Conservation (phyloP, 2,113 vertebrate genomes). For the Tragelaphus buxtoni region DNA sequence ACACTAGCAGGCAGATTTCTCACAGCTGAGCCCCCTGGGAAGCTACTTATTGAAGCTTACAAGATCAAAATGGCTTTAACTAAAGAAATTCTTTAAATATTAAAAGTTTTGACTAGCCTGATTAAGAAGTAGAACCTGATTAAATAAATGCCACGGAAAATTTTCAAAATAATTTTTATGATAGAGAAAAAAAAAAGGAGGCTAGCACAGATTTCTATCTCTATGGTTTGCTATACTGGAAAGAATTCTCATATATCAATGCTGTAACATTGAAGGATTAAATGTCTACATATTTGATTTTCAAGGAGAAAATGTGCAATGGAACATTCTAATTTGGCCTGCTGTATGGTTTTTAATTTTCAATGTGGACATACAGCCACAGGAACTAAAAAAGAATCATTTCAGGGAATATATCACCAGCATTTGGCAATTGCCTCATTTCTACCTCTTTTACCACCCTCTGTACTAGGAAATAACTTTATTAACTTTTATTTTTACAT, state of each 20-base stretch:
- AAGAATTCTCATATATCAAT: not conserved
- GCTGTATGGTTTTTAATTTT: not conserved
- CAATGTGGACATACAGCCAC: not conserved
- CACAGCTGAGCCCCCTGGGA: not conserved
- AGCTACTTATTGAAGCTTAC: not conserved
- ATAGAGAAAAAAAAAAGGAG: not conserved
- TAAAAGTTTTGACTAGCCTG: not conserved
- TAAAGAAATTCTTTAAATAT: not conserved
- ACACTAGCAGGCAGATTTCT: not conserved
- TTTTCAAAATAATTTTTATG: not conserved
- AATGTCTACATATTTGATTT: not conserved
- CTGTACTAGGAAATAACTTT: not conserved
- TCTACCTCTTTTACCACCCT: not conserved
- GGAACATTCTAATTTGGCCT: not conserved
- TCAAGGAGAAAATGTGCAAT: not conserved
- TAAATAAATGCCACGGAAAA: not conserved
- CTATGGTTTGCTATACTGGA: not conserved
- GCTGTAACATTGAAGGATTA: not conserved
- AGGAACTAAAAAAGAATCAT: not conserved
- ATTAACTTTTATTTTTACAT: not conserved
- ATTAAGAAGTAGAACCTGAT: not conserved
- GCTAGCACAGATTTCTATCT: not conserved
- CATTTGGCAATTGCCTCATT: accelerated
- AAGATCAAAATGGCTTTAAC: not conserved
- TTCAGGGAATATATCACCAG: no score